phyloP scores from a whole-genome alignment of 35 echinoderm and acorn worm species.

The Patiria miniata region DNA sequence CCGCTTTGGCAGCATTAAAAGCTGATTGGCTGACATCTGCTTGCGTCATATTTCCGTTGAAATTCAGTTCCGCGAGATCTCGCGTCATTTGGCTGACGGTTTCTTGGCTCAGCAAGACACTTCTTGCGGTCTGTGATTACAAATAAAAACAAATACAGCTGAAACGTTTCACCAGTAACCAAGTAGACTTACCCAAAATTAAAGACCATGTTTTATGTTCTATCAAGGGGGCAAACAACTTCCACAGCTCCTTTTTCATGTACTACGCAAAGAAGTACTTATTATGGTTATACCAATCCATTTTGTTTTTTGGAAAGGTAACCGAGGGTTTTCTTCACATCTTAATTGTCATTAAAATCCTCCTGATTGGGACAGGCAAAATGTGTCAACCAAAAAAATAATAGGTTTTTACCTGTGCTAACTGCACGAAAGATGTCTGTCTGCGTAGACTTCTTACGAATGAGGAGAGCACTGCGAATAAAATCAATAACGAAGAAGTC shows the following conservation, averaged over 20 bases:
- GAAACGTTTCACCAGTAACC: no score
- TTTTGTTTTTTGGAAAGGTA: no score
- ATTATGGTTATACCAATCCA: no score
- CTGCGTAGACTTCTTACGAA: conserved; percentile 59
- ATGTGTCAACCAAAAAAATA: not conserved
- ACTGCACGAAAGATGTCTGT: conserved; percentile 64
- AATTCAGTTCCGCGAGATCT: conserved; percentile 47
- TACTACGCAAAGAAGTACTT: no score
- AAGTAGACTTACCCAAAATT: no score
- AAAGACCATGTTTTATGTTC: no score
- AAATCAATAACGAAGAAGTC: not conserved
- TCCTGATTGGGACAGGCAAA: no score
- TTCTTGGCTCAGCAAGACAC: conserved; percentile 60
- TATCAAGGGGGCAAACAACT: no score
- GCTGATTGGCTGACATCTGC: conserved; percentile 15
- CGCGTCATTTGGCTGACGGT: conserved; percentile 47
- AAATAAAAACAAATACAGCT: not conserved
- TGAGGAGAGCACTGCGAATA: conserved; percentile 17
- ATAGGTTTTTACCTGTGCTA: conserved; percentile 55
- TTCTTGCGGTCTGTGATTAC: conserved; percentile 45
- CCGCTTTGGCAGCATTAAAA: not conserved
- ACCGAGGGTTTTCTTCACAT: no score
- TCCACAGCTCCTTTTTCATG: no score
- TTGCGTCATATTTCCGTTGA: not conserved
- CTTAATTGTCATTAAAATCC: no score